phyloP scores from a whole-genome alignment of 2,888 invertebrate species.

The Vesta saturnalis region DNA sequence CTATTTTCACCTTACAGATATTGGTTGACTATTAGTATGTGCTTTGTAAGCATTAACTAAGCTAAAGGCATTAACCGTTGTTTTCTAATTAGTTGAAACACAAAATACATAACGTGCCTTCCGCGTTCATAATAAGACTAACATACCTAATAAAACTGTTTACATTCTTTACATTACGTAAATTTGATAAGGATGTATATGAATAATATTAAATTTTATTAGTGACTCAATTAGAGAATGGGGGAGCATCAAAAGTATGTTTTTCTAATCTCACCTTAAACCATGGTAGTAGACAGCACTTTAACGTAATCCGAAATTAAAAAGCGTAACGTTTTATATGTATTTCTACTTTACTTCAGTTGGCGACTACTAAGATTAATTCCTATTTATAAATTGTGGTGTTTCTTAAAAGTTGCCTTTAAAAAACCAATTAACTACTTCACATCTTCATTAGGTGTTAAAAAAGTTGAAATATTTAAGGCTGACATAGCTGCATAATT shows the following conservation, averaged over 20 bases:
- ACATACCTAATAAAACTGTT: not conserved
- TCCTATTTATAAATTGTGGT: not conserved
- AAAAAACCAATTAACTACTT: conserved; percentile 1
- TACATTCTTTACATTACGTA: not conserved
- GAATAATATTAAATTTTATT: not conserved
- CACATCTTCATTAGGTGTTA: not conserved
- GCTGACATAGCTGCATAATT: not conserved
- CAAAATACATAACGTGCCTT: not conserved
- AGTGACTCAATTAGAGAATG: not conserved
- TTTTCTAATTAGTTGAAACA: too few species aligned
- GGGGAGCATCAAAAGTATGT: too few species aligned
- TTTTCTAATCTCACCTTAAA: not conserved
- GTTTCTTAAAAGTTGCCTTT: not conserved
- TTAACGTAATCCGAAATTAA: not conserved
- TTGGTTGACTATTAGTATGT: too few species aligned
- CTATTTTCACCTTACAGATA: too few species aligned
- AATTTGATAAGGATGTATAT: too few species aligned
- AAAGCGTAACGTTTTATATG: too few species aligned
- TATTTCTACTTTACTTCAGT: not conserved
- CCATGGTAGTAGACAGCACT: not conserved
- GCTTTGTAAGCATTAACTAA: too few species aligned
- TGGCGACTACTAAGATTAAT: not conserved
- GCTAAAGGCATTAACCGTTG: too few species aligned
- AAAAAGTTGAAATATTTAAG: conserved; percentile 1
- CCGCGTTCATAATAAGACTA: not conserved